phyloP scores from a whole-genome alignment of 2,797 vertebrate genomes.

The Acrossocheilus wenchowensis region DNA sequence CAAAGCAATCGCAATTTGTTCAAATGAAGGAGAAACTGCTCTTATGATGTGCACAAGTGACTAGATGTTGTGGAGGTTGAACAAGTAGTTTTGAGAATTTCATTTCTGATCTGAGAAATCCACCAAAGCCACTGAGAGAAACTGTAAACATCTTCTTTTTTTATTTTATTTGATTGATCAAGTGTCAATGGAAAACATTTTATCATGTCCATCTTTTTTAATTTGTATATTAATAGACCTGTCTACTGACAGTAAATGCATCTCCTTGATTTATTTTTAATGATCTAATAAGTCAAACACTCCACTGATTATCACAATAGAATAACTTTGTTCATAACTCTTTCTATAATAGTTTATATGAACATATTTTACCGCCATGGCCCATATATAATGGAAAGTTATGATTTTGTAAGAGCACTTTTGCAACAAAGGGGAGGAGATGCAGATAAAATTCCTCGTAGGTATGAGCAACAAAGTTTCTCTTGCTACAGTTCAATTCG shows the following conservation, averaged over 20 bases:
- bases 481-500: background rate
- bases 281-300: background rate
- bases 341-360: background rate
- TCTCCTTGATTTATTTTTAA: background rate
- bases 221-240: background rate
- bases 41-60: too few species aligned
- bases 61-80: too few species aligned
- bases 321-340: background rate
- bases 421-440: background rate
- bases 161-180: background rate
- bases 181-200: background rate
- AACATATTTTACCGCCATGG: background rate
- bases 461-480: background rate
- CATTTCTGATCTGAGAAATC: too few species aligned
- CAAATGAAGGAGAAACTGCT: too few species aligned
- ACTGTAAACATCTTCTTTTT: too few species aligned
- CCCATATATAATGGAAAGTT: background rate
- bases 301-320: background rate
- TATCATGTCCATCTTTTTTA: background rate
- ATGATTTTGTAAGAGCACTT: background rate
- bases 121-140: too few species aligned
- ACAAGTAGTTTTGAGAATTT: too few species aligned
- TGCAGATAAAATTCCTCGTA: background rate
- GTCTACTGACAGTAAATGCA: background rate
- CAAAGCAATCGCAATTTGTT: too few species aligned